These are phyloP conservation scores for Eremobia ochroleuca DNA, from an alignment of 2,888 invertebrate species.

Conservation along the genomic window DNA sequence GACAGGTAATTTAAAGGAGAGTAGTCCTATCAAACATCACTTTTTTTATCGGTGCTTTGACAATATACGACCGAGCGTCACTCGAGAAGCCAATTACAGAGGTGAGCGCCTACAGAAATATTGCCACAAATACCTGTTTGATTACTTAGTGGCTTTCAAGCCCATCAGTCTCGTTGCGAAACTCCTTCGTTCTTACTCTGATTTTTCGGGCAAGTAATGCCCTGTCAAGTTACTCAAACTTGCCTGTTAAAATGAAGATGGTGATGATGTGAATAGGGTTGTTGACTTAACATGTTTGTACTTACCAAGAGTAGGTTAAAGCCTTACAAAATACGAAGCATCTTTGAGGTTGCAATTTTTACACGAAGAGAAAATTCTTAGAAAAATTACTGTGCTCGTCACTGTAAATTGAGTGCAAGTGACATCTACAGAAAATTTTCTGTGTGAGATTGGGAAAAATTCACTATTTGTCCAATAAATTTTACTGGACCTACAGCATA, in stretches of 20 bases:
- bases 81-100: conserved; percentile 36
- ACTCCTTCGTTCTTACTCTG: conserved; percentile 7
- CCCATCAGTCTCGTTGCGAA: conserved; percentile 21
- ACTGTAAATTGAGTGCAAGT: no score
- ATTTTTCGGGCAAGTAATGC: conserved; percentile 12
- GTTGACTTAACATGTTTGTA: neutral
- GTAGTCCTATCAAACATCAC: conserved; percentile 36
- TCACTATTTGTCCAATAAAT: no score
- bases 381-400: no score
- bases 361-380: no score
- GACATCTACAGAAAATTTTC: no score
- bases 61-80: conserved; percentile 70
- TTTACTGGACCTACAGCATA: no score
- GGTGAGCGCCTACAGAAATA: conserved; percentile 29
- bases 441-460: no score
- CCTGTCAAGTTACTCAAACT: conserved; percentile 1
- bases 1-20: conserved; percentile 3
- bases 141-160: conserved; percentile 31
- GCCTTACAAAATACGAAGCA: neutral
- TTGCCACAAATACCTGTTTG: conserved; percentile 38
- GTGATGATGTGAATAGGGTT: neutral
- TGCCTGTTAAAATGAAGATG: conserved; percentile 9
- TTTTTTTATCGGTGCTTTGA: conserved; percentile 68
- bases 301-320: neutral
- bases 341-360: neutral